A percentile compares a stretch with the other conserved stretches of the same genome.
Conservation (phyloP, 2,797 vertebrate species). For the Amphiprion clarkii region DNA sequence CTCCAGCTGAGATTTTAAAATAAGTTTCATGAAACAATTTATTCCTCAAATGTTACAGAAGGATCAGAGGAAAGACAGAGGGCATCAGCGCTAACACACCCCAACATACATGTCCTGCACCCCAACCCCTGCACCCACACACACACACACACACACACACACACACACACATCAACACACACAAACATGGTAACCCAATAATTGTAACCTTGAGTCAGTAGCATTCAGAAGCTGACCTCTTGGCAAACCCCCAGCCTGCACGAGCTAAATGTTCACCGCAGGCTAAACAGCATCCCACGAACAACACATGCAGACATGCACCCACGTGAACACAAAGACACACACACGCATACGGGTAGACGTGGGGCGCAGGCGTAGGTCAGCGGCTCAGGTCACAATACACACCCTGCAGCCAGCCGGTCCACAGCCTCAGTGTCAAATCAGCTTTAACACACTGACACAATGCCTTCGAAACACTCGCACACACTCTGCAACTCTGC, state of each 20-base stretch:
- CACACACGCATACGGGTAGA: conserved; percentile 49
- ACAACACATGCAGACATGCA: conserved; percentile 26
- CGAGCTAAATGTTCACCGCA: conserved; percentile 63
- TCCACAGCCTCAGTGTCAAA: conserved; percentile 71
- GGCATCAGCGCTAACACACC: conserved; percentile 1
- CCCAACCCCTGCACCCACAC: conserved; percentile 2
- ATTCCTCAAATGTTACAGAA: conserved; percentile 16
- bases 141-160: conserved; percentile 6
- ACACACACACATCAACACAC: conserved; percentile 26
- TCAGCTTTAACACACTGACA: conserved; percentile 71
- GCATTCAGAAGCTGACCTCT: conserved; percentile 63
- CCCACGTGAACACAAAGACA: conserved; percentile 37
- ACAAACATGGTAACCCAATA: conserved; percentile 53
- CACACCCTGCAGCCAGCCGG: conserved; percentile 72
- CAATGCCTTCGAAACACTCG: conserved; percentile 53
- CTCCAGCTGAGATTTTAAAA: conserved; percentile 25
- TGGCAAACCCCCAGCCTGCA: conserved; percentile 66
- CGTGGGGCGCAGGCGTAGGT: conserved; percentile 66
- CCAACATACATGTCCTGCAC: conserved; percentile 12
- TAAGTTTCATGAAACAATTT: conserved; percentile 21
- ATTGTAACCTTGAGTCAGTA: conserved; percentile 66
- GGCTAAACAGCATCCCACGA: conserved; percentile 67
- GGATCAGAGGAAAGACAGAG: conserved; percentile 8
- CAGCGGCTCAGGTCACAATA: conserved; percentile 65
- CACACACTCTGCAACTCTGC: conserved; percentile 32